A percentile compares a stretch with the other conserved stretches of the same genome.
phyloP scores from a whole-genome alignment of 2,888 invertebrate species.

The Amorpha juglandis region DNA sequence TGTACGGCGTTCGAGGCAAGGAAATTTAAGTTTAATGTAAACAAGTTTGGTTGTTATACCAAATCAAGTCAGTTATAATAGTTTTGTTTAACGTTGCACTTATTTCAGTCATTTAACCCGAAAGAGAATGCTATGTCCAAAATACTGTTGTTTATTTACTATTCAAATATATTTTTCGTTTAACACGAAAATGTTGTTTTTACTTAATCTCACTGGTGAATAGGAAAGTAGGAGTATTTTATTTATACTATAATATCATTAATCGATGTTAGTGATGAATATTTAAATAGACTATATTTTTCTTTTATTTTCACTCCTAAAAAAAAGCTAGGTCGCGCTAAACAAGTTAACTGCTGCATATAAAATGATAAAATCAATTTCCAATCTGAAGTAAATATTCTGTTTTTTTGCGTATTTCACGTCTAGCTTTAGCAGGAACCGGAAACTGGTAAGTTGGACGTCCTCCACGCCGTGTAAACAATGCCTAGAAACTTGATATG shows the following conservation, averaged over 20 bases:
- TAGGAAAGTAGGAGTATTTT: too few species aligned
- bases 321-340: neutral
- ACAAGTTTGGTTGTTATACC: slow-evolving; percentile 22
- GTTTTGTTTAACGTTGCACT: neutral
- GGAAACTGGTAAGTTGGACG: slow-evolving; percentile 62
- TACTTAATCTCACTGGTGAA: too few species aligned
- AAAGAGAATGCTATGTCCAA: neutral
- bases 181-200: neutral
- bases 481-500: slow-evolving; percentile 69
- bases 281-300: too few species aligned
- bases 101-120: neutral
- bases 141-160: neutral
- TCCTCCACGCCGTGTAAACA: slow-evolving; percentile 61
- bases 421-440: slow-evolving; percentile 28
- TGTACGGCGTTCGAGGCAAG: slow-evolving; percentile 3
- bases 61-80: slow-evolving; percentile 10
- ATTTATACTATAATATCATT: too few species aligned
- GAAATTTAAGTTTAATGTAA: slow-evolving; percentile 12
- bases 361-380: too few species aligned
- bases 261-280: too few species aligned
- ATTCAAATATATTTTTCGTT: neutral
- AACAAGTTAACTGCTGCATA: neutral
- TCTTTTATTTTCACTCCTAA: too few species aligned
- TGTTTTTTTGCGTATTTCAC: slow-evolving; percentile 10
- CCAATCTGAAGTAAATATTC: too few species aligned